These are phyloP conservation scores for Agrypnia vestita DNA, from an alignment of 1,140 invertebrate genomes.

Conservation along the genomic window DNA sequence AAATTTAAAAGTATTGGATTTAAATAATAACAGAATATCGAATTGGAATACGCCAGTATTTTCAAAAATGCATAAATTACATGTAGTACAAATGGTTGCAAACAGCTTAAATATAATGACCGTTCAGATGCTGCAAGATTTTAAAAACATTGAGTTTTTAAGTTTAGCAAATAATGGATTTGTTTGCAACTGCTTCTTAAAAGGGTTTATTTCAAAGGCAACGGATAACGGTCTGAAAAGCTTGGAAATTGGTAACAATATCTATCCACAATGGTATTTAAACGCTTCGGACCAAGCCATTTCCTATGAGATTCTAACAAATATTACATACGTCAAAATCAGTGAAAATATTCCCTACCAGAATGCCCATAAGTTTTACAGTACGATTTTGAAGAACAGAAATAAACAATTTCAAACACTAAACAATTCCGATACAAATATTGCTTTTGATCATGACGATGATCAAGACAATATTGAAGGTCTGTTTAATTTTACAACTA, in stretches of 20 bases:
- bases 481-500: conserved; percentile 57
- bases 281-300: neutral
- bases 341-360: conserved; percentile 50
- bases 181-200: conserved; percentile 36
- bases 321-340: neutral
- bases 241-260: neutral
- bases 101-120: conserved; percentile 67
- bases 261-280: conserved; percentile 44
- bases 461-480: neutral
- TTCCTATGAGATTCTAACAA: neutral
- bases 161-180: conserved; percentile 20
- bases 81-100: conserved; percentile 67
- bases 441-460: neutral
- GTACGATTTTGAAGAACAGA: conserved; percentile 20
- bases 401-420: neutral
- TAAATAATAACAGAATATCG: conserved; percentile 71
- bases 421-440: neutral
- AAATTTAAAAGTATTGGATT: conserved; percentile 70
- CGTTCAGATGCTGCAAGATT: conserved; percentile 24
- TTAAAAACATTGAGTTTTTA: conserved; percentile 10
- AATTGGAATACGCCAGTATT: conserved; percentile 70
- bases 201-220: neutral
- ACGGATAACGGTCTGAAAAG: conserved; percentile 9
- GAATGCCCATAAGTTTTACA: conserved; percentile 52
- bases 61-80: conserved; percentile 63